Evolutionary conservation across 2,797 vertebrate species (phyloP).

Genomic region (Choloepus didactylus): DNA sequence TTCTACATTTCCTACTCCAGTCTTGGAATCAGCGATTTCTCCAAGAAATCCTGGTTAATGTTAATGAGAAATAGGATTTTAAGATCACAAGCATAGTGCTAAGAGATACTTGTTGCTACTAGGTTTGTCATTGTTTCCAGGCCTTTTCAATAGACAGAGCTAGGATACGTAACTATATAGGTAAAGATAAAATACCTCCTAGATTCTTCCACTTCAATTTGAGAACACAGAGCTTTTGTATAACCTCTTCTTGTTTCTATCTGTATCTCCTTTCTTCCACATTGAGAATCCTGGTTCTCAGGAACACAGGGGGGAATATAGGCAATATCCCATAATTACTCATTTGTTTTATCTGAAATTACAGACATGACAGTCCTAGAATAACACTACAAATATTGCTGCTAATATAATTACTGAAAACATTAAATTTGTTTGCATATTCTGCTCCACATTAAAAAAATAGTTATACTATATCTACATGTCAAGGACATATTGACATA

Average conservation of each 20-base stretch:
- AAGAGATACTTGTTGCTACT: not conserved
- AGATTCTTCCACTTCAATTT: not conserved
- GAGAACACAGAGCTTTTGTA: not conserved
- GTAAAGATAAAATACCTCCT: no score
- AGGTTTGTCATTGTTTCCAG: not conserved
- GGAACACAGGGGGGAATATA: not conserved
- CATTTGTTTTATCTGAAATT: not conserved
- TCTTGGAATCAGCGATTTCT: not conserved
- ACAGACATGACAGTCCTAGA: not conserved
- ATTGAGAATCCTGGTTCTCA: not conserved
- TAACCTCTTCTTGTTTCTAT: not conserved
- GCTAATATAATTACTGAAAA: not conserved
- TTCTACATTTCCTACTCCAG: not conserved
- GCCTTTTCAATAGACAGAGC: not conserved
- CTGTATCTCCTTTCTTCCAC: not conserved
- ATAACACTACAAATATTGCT: not conserved
- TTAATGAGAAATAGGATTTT: not conserved
- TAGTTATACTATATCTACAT: not conserved
- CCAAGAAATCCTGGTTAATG: not conserved
- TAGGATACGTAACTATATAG: not conserved
- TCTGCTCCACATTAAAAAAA: not conserved
- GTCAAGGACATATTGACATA: not conserved
- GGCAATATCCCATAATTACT: not conserved
- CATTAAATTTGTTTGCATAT: not conserved
- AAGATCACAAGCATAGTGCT: not conserved